Evolutionary conservation across 1,140 invertebrate species (phyloP), one percentile per base, ranked within the genome.

Genomic region (Anastrepha ludens): DNA sequence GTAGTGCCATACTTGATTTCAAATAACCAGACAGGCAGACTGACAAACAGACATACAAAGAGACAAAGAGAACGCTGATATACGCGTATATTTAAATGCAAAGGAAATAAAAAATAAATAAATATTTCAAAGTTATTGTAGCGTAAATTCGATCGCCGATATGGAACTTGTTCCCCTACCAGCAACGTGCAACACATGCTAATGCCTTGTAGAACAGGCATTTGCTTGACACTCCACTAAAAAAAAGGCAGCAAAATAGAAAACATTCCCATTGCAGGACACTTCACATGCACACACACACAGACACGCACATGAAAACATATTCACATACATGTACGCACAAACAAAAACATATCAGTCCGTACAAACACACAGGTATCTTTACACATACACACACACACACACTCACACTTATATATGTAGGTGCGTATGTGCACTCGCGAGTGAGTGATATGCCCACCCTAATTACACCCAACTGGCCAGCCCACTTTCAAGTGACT

Each of bases 401-500:
- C 11, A 55, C 6, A 55, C 50, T 8, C 50, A 55, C 50, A 55
- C 11, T 8, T 2, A 11, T 2, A 55, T 2, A 11, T 55, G 3
- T 55, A 55, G 6, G 50, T 55, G 50, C 2, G 15, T 44, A 47
- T 4, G 3, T 47, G 6, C 44, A 17, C 15, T 17, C 29, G 6
- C 44, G 15, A 2, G 50, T 81, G 85, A 60, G 85, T 62, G 55
- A 86, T 62, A 86, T 86, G 59, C 85, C 85, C 85, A 86, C 85
- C 85, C 85, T 86, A 86, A 86, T 86, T 86, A 47, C 85, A 62
- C 59, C 74, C 74, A 81, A 81, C 74, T 81, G 44, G 50, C 74
- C 74, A 81, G 44, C 85, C 58, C 85, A 86, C 29, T 60, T 86
- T 62, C 60, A 86, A 86, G 85, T 13, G 74, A 86, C 58, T 86